phyloP scores from a whole-genome alignment of 2,113 vertebrate species.

The Trochalopteron elliotii region DNA sequence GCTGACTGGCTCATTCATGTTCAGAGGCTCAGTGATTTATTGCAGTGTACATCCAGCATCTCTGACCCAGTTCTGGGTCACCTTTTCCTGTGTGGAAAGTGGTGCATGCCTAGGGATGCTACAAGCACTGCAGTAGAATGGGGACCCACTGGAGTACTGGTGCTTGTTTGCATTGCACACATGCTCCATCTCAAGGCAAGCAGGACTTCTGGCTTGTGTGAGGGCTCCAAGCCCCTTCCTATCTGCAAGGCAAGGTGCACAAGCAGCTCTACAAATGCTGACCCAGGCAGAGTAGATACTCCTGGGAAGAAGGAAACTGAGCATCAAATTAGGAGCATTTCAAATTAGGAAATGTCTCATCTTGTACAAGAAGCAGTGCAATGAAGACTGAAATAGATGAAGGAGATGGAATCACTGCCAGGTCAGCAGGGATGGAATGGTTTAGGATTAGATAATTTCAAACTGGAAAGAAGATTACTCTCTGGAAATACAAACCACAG shows the following conservation, averaged over 20 bases:
- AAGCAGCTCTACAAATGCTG: not conserved
- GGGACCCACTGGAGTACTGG: not conserved
- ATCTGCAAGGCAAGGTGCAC: not conserved
- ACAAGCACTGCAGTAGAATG: rapidly evolving
- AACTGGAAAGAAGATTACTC: not conserved
- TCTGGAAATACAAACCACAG: not conserved
- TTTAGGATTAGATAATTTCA: not conserved
- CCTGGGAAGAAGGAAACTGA: not conserved
- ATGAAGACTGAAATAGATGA: not conserved
- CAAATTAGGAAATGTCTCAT: not conserved
- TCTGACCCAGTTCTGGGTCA: not conserved
- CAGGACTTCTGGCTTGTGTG: not conserved
- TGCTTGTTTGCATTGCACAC: rapidly evolving
- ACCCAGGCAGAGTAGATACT: not conserved
- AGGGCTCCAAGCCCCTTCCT: not conserved
- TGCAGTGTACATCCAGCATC: not conserved
- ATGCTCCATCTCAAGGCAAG: not conserved
- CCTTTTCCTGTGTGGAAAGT: not conserved
- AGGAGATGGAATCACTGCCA: not conserved
- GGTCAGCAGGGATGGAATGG: not conserved
- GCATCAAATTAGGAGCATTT: not conserved
- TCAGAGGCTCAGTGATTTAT: not conserved
- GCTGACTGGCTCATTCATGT: slow-evolving; percentile 1
- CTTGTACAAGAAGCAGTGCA: not conserved
- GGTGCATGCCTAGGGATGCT: not conserved